phyloP scores from a whole-genome alignment of 2,888 invertebrate genomes.

The Dioctria rufipes region DNA sequence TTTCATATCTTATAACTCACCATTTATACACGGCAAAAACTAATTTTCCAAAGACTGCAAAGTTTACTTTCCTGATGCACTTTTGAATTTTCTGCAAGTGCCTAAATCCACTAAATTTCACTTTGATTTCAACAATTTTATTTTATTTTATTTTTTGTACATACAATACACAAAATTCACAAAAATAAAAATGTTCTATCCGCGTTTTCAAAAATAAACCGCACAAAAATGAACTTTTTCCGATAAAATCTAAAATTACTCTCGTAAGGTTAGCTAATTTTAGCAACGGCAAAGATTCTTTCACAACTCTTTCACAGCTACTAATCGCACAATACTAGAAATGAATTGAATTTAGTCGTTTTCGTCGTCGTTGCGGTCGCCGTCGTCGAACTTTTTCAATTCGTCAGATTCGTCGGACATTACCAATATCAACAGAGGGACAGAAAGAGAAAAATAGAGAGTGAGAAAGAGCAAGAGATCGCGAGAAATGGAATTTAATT shows the following conservation, averaged over 20 bases:
- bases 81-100: too few relatives aligned
- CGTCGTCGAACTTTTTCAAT: conserved; percentile 1
- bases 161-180: too few relatives aligned
- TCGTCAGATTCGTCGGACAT: neutral
- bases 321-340: conserved; percentile 14
- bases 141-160: too few relatives aligned
- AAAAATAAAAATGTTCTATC: too few relatives aligned
- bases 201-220: conserved; percentile 2
- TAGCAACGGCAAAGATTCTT: conserved; percentile 14
- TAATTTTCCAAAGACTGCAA: too few relatives aligned
- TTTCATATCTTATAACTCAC: too few relatives aligned
- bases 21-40: too few relatives aligned
- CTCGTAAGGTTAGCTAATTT: conserved; percentile 40
- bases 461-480: neutral
- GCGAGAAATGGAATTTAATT: conserved; percentile 8
- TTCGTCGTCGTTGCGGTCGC: too few relatives aligned
- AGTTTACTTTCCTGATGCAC: too few relatives aligned
- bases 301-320: neutral
- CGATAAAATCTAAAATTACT: conserved; percentile 36
- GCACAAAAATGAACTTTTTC: conserved; percentile 16
- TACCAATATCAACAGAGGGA: neutral
- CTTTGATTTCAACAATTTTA: too few relatives aligned
- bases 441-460: neutral
- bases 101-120: too few relatives aligned
- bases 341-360: conserved; percentile 3